These are phyloP conservation scores for Spatula clypeata DNA, from an alignment of 2,797 vertebrate species.

Conservation along the genomic window DNA sequence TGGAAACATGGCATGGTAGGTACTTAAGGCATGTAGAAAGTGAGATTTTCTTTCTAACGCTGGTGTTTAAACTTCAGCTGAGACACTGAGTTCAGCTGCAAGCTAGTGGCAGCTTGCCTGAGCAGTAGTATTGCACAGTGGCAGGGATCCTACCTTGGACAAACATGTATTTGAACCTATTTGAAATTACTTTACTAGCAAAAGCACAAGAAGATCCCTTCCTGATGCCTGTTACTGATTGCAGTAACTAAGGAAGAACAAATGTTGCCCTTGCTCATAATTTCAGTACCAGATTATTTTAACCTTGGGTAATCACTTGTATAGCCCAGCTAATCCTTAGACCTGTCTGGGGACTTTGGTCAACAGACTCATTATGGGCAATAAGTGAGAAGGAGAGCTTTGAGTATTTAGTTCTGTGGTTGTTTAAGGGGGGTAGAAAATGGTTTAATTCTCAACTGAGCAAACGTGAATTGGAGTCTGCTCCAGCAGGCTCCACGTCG, in stretches of 20 bases:
- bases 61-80: background rate
- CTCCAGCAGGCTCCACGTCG: no score
- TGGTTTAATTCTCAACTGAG: background rate
- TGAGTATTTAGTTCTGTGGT: background rate
- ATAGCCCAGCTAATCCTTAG: conserved; percentile 15
- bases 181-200: background rate
- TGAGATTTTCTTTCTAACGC: background rate
- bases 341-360: background rate
- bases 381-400: background rate
- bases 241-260: background rate
- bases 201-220: background rate
- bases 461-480: background rate
- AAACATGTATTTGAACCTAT: background rate
- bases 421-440: background rate
- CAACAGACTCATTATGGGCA: background rate
- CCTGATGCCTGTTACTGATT: background rate
- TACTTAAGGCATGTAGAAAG: background rate
- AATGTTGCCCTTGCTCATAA: background rate
- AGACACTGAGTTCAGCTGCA: background rate
- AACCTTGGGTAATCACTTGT: conserved; percentile 26
- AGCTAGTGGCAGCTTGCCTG: background rate
- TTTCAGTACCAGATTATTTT: background rate
- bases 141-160: background rate
- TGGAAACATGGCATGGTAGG: background rate
- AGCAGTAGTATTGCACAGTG: background rate